A percentile compares a stretch with the other conserved stretches of the same genome.
Conservation (phyloP, 2,797 vertebrate genomes). For the Trematomus bernacchii region DNA sequence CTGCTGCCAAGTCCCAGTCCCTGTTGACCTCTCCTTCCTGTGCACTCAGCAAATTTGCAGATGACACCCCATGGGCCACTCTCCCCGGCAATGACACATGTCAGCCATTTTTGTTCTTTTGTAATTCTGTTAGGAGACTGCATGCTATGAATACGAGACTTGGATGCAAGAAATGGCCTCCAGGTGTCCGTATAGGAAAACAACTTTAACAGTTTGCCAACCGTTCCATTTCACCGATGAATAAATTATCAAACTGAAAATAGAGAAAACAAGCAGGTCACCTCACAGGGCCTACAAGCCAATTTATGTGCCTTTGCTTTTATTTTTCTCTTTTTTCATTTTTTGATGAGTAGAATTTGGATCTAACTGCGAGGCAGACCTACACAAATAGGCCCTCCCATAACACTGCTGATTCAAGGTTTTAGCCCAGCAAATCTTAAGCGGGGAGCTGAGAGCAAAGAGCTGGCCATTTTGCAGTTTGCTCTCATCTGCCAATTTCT, state of each 20-base stretch:
- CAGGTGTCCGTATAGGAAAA: constrained; percentile 12
- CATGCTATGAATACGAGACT: constrained; percentile 8
- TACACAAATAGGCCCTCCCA: constrained; percentile 69
- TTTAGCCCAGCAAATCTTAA: constrained; percentile 78
- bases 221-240: constrained; percentile 29
- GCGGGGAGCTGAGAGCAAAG: constrained; percentile 77
- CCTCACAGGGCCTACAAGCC: constrained; percentile 34
- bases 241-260: constrained; percentile 32
- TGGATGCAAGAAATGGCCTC: constrained; percentile 1
- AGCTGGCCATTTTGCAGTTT: constrained; percentile 84
- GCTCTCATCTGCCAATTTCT: constrained; percentile 84
- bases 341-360: constrained; percentile 70
- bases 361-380: constrained; percentile 63
- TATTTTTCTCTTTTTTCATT: constrained; percentile 15
- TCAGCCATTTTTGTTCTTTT: constrained; percentile 69
- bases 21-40: constrained; percentile 79
- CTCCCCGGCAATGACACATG: constrained; percentile 61
- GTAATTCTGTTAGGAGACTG: constrained; percentile 46
- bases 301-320: constrained; percentile 38
- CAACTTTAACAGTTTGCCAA: constrained; percentile 36
- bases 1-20: constrained; percentile 82
- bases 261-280: constrained; percentile 18
- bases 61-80: constrained; percentile 64
- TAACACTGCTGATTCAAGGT: constrained; percentile 82
- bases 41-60: constrained; percentile 76